These are phyloP conservation scores for Cyanoderma ruficeps DNA, from an alignment of 2,113 vertebrate species.

Conservation along the genomic window DNA sequence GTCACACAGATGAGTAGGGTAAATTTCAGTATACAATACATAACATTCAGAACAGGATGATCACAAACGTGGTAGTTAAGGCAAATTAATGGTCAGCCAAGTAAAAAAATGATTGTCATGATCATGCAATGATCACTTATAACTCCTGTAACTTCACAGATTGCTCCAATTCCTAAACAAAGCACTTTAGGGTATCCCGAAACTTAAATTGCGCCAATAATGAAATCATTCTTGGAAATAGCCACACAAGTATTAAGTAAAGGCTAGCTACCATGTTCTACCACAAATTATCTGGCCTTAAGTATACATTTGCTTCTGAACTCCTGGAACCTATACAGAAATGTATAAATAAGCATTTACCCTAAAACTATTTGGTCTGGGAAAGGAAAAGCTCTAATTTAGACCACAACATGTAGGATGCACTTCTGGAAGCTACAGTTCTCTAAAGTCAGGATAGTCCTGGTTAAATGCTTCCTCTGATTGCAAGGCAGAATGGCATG, in stretches of 20 bases:
- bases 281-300: neutral
- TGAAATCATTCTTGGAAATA: neutral
- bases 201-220: neutral
- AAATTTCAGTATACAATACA: neutral
- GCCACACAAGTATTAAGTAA: neutral
- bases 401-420: neutral
- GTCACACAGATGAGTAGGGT: neutral
- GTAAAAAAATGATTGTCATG: neutral
- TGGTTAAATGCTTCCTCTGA: neutral
- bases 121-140: neutral
- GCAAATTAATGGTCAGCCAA: neutral
- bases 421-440: neutral
- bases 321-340: neutral
- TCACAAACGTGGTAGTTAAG: neutral
- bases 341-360: neutral
- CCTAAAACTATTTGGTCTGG: neutral
- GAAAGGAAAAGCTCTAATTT: neutral
- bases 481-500: neutral
- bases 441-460: neutral
- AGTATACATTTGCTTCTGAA: neutral
- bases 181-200: neutral
- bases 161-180: neutral
- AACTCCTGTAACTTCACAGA: neutral
- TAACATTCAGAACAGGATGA: neutral
- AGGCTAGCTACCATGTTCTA: neutral